Evolutionary conservation across 2,888 invertebrate species (phyloP), one percentile per base, ranked within the genome.

Genomic region (Zootermopsis nevadensis): DNA sequence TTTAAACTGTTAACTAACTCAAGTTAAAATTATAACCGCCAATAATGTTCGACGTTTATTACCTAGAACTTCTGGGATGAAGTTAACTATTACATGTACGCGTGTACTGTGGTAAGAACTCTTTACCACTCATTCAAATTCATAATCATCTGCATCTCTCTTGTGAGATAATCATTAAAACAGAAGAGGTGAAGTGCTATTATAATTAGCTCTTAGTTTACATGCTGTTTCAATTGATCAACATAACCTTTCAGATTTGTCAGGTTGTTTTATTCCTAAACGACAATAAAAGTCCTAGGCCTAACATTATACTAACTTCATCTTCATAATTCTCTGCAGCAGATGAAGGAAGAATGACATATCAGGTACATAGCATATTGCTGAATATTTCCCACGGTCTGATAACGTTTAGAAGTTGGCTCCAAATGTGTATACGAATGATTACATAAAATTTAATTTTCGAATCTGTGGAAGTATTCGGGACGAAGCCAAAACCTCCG

Each of bases 11-110:
- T 27, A 67, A 27, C 67, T 67, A 67, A 8, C 67, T 30, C 67
- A 2, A 67, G 30, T 67, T 67, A 67, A 67, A 67, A 67, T 67
- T 67, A 27, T 67, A 67, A 67, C 67, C 27, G 67, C 67, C 67
- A 67, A 67, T 67, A 27, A 67, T 27, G 67, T 67, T 8, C 7
- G 67, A 10, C 67, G 27, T 31, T 67, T 67, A 31, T 67, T 67
- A 27, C 30, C 27, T 67, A 67, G 24, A 67, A 31, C 27, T 67
- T n/a, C 67, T 67, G 6, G 27, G 67, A 67, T 10, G 31, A 27
- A 27, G 67, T 30, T 27, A 67, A 67, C 67, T 67, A 67, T 12
- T 31, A 67, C 3, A 67, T 30, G 67, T 67, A 12, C n/a, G 67
- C 53, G 7, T 53, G 53, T 15, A 10, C 15, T 19, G 3, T 6